Base-by-base conservation (phyloP, 2,888 invertebrate genomes). In the Tromatobia lineatoria region DNA sequence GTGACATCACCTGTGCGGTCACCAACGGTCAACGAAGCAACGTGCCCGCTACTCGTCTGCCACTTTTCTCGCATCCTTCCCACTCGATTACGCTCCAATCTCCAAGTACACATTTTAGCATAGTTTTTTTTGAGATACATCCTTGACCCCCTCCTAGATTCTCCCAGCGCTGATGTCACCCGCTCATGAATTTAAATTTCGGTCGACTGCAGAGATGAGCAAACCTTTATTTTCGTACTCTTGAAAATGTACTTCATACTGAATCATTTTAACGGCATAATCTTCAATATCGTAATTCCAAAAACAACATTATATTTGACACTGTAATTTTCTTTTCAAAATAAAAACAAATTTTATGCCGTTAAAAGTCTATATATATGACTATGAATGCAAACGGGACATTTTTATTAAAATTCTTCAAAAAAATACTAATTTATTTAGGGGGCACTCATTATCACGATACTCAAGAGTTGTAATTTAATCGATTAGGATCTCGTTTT, bases 1-100 rank as follows among this genome's bases (percentile, higher is more conserved):
- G 61, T 76, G 81, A 81, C 81, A 76, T 76, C 70, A 81, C 45
- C 75, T 67, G 42, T 34, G 61, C 61, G 61, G 38, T 69, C 10
- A 57, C n/a, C 38, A 42, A 38, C 57, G 57, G 57, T 71, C 71
- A 71, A 57, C 54, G 71, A 71, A 57, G 42, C 71, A 25, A 54
- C 57, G 71, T 42, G 61, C 10, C 34, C 8, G 50, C 29, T 0
- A 1, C 47, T 78, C 64, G 20, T 77, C 70, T n/a, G 42, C 18
- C 34, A 47, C 25, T 54, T 47, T 66, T 23, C 57, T 64, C 76
- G 45, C 73, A 54, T 81, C 15, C 42, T 57, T 84, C 86, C 20
- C 59, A 47, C 50, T 54, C 29, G 47, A 52, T 38, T 52, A 8
- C 42, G 3, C 18, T 25, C 18, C 45, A 25, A 38, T 42, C 18